phyloP scores from a whole-genome alignment of 2,888 invertebrate genomes.

The Harpagoxenus sublaevis region DNA sequence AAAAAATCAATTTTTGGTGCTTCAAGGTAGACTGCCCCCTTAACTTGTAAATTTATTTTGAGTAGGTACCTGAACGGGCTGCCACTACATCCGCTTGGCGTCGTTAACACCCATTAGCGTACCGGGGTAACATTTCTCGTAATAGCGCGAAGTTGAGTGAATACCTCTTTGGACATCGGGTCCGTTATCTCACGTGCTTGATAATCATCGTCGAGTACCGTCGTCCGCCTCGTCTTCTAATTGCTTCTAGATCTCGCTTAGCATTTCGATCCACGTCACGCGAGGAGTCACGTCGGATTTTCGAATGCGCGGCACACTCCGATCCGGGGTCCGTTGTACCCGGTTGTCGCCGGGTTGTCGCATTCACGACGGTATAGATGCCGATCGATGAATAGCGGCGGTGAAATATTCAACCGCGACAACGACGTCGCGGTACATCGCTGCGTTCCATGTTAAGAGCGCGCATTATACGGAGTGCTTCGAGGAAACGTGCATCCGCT shows the following conservation, averaged over 20 bases:
- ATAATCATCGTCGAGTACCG: not conserved
- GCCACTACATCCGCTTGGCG: not conserved
- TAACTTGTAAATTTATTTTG: not conserved
- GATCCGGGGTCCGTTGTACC: slow-evolving; percentile 25
- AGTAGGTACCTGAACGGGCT: slow-evolving; percentile 6
- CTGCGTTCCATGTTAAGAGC: slow-evolving; percentile 34
- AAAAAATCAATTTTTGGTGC: not conserved
- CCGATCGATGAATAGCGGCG: slow-evolving; percentile 44
- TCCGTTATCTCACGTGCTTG: slow-evolving; percentile 48
- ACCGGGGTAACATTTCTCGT: slow-evolving; percentile 35
- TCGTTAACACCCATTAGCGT: slow-evolving; percentile 44
- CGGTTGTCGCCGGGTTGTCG: slow-evolving; percentile 9
- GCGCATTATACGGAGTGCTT: slow-evolving; percentile 30
- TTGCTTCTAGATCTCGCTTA: slow-evolving; percentile 22
- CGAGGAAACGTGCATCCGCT: slow-evolving; percentile 39
- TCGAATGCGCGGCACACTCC: slow-evolving; percentile 40
- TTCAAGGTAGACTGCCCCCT: not conserved
- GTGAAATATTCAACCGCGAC: slow-evolving; percentile 44
- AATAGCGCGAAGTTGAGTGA: slow-evolving; percentile 26
- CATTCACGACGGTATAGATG: slow-evolving; percentile 23
- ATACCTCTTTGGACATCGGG: not conserved
- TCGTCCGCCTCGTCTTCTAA: slow-evolving; percentile 26
- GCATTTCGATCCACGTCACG: slow-evolving; percentile 34
- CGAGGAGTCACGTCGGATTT: slow-evolving; percentile 34
- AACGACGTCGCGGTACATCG: not conserved